These are phyloP conservation scores for Grallaria varia DNA, from an alignment of 2,113 vertebrate species.

Conservation along the genomic window DNA sequence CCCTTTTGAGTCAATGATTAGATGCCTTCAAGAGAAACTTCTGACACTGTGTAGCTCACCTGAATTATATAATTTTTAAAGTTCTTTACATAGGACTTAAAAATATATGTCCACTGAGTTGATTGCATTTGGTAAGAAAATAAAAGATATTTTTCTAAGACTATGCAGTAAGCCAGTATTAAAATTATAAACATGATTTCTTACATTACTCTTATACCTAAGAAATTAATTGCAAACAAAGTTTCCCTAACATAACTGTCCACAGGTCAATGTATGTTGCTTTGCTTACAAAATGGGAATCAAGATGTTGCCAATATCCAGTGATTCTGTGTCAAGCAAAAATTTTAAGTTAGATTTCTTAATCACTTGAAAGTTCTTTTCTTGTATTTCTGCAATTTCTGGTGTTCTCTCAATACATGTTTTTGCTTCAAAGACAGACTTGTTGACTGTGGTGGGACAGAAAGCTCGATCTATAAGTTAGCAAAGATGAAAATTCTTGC, in stretches of 20 bases:
- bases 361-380: background rate
- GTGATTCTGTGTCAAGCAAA: background rate
- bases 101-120: background rate
- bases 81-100: background rate
- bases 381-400: background rate
- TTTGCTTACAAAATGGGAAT: background rate
- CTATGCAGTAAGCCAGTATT: background rate
- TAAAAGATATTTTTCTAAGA: background rate
- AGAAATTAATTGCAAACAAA: background rate
- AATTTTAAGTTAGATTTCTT: background rate
- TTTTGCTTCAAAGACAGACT: background rate
- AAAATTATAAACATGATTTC: background rate
- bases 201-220: background rate
- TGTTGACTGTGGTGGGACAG: background rate
- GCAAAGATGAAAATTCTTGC: background rate
- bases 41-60: background rate
- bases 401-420: background rate
- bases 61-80: background rate
- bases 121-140: background rate
- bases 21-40: background rate
- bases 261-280: background rate
- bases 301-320: background rate
- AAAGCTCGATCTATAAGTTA: background rate
- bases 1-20: background rate
- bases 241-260: background rate